phyloP scores from a whole-genome alignment of 2,888 invertebrate genomes.

The Agrenia bidenticulata region DNA sequence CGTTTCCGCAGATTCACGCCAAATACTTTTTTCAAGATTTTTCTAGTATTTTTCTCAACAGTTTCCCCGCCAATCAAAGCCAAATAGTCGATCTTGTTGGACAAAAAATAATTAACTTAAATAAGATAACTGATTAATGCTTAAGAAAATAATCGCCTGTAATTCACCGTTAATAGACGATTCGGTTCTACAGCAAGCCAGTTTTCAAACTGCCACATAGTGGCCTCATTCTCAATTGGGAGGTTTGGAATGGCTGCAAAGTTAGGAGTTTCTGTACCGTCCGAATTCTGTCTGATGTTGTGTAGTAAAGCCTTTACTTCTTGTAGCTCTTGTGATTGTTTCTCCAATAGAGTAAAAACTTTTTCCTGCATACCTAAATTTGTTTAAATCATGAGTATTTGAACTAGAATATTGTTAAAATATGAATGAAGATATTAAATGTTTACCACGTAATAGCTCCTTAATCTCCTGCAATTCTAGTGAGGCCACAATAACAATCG shows the following conservation, averaged over 20 bases:
- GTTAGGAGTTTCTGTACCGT: background rate
- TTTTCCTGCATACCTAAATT: background rate
- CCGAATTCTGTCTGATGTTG: background rate
- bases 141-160: no score
- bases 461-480: background rate
- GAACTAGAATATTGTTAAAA: no score
- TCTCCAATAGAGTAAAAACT: background rate
- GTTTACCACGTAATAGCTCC: background rate
- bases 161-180: background rate
- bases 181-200: background rate
- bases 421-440: background rate
- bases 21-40: background rate
- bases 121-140: no score
- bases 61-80: background rate
- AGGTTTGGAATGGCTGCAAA: background rate
- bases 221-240: background rate
- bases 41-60: background rate
- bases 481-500: no score
- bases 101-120: no score
- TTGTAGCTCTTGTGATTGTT: background rate
- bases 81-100: background rate
- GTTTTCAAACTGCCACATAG: background rate
- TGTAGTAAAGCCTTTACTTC: background rate
- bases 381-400: no score
- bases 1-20: background rate